Percentiles rank a stretch among this genome's conserved stretches.
phyloP scores from a whole-genome alignment of 2,888 invertebrate species.

The Ennomos erosarius region DNA sequence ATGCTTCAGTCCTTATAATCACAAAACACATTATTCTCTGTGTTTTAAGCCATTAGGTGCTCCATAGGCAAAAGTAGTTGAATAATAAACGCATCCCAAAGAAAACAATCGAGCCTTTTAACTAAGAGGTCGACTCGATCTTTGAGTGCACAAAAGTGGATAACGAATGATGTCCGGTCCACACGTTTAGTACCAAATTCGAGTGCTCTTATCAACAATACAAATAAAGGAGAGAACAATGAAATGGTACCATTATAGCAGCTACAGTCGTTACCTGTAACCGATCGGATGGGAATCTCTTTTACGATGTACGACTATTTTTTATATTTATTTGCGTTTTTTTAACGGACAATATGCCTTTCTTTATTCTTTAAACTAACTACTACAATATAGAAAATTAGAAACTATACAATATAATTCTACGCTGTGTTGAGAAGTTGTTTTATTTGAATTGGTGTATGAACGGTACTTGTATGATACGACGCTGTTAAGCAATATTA shows the following conservation, averaged over 20 bases:
- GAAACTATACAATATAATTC: too few relatives aligned
- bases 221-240: constrained; percentile 81
- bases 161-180: constrained; percentile 74
- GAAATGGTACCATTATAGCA: constrained; percentile 59
- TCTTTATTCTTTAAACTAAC: too few relatives aligned
- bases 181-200: constrained; percentile 68
- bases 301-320: constrained; percentile 57
- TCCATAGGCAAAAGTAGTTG: background rate
- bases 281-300: constrained; percentile 51
- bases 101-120: constrained; percentile 70
- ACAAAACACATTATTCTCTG: too few relatives aligned
- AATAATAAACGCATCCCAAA: constrained; percentile 38
- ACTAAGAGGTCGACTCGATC: constrained; percentile 56
- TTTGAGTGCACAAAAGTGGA: constrained; percentile 49
- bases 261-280: constrained; percentile 62
- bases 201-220: constrained; percentile 81
- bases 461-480: too few relatives aligned
- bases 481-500: too few relatives aligned
- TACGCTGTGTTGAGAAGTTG: too few relatives aligned
- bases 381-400: too few relatives aligned
- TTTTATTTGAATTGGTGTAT: too few relatives aligned
- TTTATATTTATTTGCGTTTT: too few relatives aligned
- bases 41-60: too few relatives aligned
- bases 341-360: too few relatives aligned
- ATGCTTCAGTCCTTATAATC: too few relatives aligned